Evolutionary conservation across 2,113 vertebrate species (phyloP).

Genomic region (Eclectus roratus): DNA sequence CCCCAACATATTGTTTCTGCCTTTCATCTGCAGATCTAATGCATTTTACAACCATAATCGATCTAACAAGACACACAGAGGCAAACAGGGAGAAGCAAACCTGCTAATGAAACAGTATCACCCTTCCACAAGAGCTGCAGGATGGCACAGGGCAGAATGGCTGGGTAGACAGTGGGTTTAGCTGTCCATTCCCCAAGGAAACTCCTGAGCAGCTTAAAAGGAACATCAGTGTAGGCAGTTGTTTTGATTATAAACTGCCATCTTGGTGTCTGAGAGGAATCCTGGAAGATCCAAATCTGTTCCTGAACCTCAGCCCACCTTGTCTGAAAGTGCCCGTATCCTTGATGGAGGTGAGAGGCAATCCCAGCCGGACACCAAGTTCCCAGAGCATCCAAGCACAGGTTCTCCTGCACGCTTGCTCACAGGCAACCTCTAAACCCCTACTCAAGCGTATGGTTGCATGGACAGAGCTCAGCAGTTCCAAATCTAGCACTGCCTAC

Average conservation of each 20-base stretch:
- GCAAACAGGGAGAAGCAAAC: not conserved
- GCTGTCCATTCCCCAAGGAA: not conserved
- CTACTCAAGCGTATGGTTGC: fast-evolving
- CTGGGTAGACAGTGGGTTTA: not conserved
- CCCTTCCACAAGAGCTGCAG: not conserved
- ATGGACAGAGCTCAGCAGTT: not conserved
- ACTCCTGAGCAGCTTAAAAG: not conserved
- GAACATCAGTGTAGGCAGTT: not conserved
- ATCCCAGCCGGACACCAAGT: not conserved
- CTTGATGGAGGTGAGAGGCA: not conserved
- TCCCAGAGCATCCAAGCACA: not conserved
- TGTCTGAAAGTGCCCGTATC: not conserved
- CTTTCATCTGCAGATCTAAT: constrained; percentile 33
- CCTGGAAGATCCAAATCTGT: not conserved
- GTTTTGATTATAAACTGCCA: not conserved
- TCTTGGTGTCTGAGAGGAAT: not conserved
- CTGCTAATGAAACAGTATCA: not conserved
- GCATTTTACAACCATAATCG: constrained; percentile 33
- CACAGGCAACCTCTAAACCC: not conserved
- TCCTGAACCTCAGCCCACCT: not conserved
- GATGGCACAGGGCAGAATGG: not conserved
- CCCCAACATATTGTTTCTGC: constrained; percentile 4
- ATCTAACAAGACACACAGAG: not conserved
- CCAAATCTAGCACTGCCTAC: not conserved
- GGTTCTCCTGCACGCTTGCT: not conserved